Evolutionary conservation across 2,797 vertebrate genomes (phyloP), one percentile per base, ranked within the genome.

Genomic region (Mergus octosetaceus): DNA sequence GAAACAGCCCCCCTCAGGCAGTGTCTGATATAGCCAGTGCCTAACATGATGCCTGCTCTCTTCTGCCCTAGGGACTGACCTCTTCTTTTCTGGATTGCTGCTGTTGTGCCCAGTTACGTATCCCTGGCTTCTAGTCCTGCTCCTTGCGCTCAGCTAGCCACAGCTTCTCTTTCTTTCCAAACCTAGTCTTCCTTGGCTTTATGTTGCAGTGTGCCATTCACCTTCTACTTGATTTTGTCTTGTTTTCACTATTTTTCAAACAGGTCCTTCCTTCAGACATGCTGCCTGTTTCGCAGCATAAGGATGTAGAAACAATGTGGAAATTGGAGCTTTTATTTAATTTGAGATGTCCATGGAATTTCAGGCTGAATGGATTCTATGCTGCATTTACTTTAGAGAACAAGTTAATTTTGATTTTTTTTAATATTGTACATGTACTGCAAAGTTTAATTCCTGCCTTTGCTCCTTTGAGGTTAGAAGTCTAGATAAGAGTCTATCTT

Each of bases 141-240:
- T 65, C 38, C 30, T 85, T 17, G 7, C 0, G 0, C 10, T 64
- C n/a, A 38, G 38, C 38, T 9, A 36, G 34, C 45, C 38, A 72
- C 49, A 62, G 49, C 49, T 62, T 62, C 49, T 68, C 36, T 76
- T 51, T n/a, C 72, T 45, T 81, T 58, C 62, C 62, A 75, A 56
- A 30, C 53, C 24, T 57, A 36, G 21, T 47, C 39, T 70, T 36
- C 53, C 0, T 1, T 61, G 22, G n/a, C 73, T 84, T 87, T 60
- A 41, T 1, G 0, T 22, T 1, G 1, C 10, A 38, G 15, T 14
- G 24, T 65, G 4, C 58, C 62, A 5, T 57, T 75, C 66, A 17
- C 70, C 51, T 71, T 74, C 34, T 45, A 36, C 32, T 53, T 75
- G 61, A 61, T 60, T 78, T 45, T 12, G 17, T 60, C 32, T 85